Percentiles rank a stretch among this genome's conserved stretches.
Evolutionary conservation across 2,797 vertebrate genomes (phyloP).

Genomic region (Melanotaenia boesemani): DNA sequence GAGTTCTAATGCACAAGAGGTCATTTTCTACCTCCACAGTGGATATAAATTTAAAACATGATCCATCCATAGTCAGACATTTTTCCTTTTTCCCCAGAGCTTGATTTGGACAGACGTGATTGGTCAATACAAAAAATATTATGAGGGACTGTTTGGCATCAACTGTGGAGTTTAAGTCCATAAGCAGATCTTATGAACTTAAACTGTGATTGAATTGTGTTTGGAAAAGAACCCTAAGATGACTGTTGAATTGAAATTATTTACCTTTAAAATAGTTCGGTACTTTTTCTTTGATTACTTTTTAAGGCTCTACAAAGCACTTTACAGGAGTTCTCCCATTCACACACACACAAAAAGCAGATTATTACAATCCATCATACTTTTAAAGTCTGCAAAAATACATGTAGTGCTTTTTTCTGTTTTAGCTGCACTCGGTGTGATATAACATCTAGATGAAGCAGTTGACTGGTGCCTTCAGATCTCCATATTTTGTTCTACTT

Average conservation of each 20-base stretch:
- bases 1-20: conserved; percentile 37
- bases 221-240: too few species aligned
- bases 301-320: too few species aligned
- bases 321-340: too few species aligned
- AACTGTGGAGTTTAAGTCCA: conserved; percentile 60
- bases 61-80: conserved; percentile 55
- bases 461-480: conserved; percentile 67
- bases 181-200: conserved; percentile 71
- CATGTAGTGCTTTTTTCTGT: conserved; percentile 34
- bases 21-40: conserved; percentile 43
- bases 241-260: too few species aligned
- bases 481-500: conserved; percentile 57
- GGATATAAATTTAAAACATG: conserved; percentile 62
- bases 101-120: conserved; percentile 62
- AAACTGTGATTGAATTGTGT: too few species aligned
- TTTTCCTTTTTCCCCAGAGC: conserved; percentile 56
- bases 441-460: conserved; percentile 57
- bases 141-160: conserved; percentile 58
- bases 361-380: neutral
- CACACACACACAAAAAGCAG: too few species aligned
- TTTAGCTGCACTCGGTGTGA: conserved; percentile 41
- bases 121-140: conserved; percentile 69
- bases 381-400: conserved; percentile 33
- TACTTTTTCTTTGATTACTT: too few species aligned
- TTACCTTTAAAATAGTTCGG: too few species aligned